phyloP scores from a whole-genome alignment of 2,797 vertebrate species.

The Apogon talboti region DNA sequence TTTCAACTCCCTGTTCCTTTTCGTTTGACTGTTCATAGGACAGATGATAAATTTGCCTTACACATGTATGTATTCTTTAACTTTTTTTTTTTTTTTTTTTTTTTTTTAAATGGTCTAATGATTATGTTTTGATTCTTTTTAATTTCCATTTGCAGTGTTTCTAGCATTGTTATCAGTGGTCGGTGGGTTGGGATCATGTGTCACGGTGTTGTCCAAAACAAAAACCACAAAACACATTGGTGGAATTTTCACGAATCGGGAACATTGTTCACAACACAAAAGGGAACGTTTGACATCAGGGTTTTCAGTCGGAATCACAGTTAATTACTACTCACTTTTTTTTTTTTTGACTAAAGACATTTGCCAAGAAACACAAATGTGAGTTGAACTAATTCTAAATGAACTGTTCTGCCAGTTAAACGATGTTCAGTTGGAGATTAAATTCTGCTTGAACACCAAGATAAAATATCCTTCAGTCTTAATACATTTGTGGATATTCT shows the following conservation, averaged over 20 bases:
- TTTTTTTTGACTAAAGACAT: constrained; percentile 3
- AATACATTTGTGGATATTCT: constrained; percentile 1
- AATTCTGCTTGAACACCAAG: no score
- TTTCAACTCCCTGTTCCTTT: constrained; percentile 56
- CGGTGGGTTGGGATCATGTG: constrained; percentile 21
- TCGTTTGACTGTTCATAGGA: constrained; percentile 77
- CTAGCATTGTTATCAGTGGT: constrained; percentile 46
- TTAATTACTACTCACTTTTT: constrained; percentile 17
- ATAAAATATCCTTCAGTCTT: constrained; percentile 25
- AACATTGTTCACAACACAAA: constrained; percentile 60
- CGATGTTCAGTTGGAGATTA: constrained; percentile 3
- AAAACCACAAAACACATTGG: constrained; percentile 30
- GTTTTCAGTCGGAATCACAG: constrained; percentile 61
- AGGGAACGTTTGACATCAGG: constrained; percentile 64
- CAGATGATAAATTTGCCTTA: constrained; percentile 82
- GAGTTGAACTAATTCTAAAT: constrained; percentile 1
- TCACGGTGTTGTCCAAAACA: constrained; percentile 38
- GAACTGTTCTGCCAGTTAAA: constrained; percentile 3
- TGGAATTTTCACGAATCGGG: constrained; percentile 52
- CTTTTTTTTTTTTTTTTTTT: constrained; percentile 54
- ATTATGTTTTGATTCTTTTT: constrained; percentile 74
- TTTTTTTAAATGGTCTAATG: constrained; percentile 63
- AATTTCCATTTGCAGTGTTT: constrained; percentile 79
- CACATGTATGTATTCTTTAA: constrained; percentile 63
- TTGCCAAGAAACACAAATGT: constrained; percentile 13